Conservation (phyloP, 2,888 invertebrate genomes). For the Ophonus ardosiacus region DNA sequence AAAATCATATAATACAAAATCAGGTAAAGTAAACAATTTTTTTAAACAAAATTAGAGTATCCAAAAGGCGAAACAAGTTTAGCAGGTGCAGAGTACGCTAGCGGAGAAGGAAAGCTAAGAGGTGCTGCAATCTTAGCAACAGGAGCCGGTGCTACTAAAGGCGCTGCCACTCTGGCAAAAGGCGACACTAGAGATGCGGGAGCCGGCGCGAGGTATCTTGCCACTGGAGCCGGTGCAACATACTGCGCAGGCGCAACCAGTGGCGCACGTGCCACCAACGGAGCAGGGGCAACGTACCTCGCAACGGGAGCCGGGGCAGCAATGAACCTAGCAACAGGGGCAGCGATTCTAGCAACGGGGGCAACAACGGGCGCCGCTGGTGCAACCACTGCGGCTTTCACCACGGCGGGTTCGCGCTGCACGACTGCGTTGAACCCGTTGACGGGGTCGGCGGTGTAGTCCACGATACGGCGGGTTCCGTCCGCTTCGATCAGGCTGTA, state of each 20-base stretch:
- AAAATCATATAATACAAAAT: conserved; percentile 31
- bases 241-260: conserved; percentile 53
- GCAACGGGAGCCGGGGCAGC: conserved; percentile 53
- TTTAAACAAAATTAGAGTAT: conserved; percentile 18
- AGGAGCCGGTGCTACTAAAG: conserved; percentile 56
- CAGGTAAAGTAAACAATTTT: conserved; percentile 6
- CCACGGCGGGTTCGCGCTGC: conserved; percentile 76
- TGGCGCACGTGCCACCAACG: conserved; percentile 64
- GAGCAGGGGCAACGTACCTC: conserved; percentile 61
- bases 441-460: conserved; percentile 78
- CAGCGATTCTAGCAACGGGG: conserved; percentile 52
- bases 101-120: conserved; percentile 66
- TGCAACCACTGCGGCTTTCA: conserved; percentile 50
- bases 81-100: conserved; percentile 66
- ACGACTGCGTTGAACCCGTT: conserved; percentile 79
- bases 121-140: conserved; percentile 66
- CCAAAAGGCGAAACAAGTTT: conserved; percentile 65
- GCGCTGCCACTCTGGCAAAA: conserved; percentile 66
- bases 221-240: conserved; percentile 48
- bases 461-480: conserved; percentile 81
- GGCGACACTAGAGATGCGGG: conserved; percentile 64
- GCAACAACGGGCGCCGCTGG: conserved; percentile 54
- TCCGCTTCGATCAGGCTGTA: conserved; percentile 80
- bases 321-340: conserved; percentile 42
- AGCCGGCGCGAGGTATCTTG: conserved; percentile 34